phyloP scores from a whole-genome alignment of 1,140 invertebrate genomes.

The Drosophila albomicans region DNA sequence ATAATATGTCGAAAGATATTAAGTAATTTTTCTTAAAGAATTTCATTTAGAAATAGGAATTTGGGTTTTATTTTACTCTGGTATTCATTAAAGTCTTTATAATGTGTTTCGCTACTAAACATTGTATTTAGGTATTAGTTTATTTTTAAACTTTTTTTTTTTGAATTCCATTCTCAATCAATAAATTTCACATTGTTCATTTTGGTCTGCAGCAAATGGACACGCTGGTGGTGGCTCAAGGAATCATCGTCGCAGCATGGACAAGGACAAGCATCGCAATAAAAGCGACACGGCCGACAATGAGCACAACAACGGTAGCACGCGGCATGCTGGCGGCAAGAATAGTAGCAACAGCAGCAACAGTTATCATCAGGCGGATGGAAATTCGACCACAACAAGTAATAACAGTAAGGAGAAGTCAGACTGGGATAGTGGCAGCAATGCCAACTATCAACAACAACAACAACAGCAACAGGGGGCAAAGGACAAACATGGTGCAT shows the following conservation, averaged over 20 bases:
- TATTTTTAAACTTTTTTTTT: too few species aligned
- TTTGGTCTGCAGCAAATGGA: constrained; percentile 71
- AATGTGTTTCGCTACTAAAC: too few species aligned
- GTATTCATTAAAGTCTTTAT: too few species aligned
- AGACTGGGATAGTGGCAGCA: constrained; percentile 77
- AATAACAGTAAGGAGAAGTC: constrained; percentile 79
- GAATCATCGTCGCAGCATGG: constrained; percentile 79
- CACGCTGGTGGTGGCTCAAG: constrained; percentile 67
- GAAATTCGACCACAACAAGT: constrained; percentile 58
- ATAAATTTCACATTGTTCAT: constrained; percentile 15
- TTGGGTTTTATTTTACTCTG: too few species aligned
- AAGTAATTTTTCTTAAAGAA: too few species aligned
- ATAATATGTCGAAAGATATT: too few species aligned
- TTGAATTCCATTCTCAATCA: neutral
- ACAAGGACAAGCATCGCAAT: constrained; percentile 82
- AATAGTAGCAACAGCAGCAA: constrained; percentile 51
- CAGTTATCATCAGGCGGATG: constrained; percentile 64
- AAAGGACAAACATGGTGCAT: constrained; percentile 72
- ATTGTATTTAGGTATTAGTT: too few species aligned
- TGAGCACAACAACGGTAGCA: constrained; percentile 68
- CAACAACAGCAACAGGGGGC: constrained; percentile 63
- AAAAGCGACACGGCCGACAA: constrained; percentile 64
- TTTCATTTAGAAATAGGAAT: too few species aligned
- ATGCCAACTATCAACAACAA: constrained; percentile 64
- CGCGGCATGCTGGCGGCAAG: constrained; percentile 61